These are phyloP conservation scores for Pimpla rufipes DNA, from an alignment of 2,888 invertebrate species.

Conservation along the genomic window DNA sequence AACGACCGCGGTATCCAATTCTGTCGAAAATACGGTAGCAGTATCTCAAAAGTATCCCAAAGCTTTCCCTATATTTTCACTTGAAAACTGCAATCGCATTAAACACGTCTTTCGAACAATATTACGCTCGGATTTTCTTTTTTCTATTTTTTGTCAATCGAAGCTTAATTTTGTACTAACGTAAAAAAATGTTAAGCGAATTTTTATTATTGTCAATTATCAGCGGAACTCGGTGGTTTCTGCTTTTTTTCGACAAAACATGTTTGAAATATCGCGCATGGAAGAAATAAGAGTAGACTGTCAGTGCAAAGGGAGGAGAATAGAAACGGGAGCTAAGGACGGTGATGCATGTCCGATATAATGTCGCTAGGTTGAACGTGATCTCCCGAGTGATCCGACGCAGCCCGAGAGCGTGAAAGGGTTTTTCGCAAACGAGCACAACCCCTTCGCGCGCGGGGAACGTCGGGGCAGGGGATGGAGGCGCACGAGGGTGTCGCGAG, in stretches of 20 bases:
- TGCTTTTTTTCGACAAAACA: not conserved
- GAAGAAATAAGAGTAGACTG: constrained; percentile 31
- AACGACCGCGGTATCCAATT: constrained; percentile 80
- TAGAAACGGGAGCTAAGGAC: constrained; percentile 53
- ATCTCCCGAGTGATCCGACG: constrained; percentile 81
- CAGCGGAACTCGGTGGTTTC: not conserved
- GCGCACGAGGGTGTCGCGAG: constrained; percentile 79
- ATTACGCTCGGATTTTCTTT: too few relatives aligned
- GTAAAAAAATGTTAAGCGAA: too few relatives aligned
- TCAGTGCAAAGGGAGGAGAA: constrained; percentile 34
- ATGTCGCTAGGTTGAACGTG: constrained; percentile 76
- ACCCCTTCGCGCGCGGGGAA: constrained; percentile 77
- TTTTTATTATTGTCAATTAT: not conserved
- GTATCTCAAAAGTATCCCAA: constrained; percentile 5
- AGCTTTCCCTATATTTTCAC: not conserved
- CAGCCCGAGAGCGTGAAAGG: constrained; percentile 77
- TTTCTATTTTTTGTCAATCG: too few relatives aligned
- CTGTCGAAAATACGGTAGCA: constrained; percentile 58
- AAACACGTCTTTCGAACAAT: not conserved
- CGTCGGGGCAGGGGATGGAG: constrained; percentile 56
- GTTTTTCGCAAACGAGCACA: constrained; percentile 73
- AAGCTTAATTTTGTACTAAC: too few relatives aligned
- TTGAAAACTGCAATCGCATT: not conserved
- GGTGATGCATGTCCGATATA: constrained; percentile 75
- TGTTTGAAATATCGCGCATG: constrained; percentile 21